phyloP scores from a whole-genome alignment of 1,140 invertebrate species.

The Scaptomyza hsui region DNA sequence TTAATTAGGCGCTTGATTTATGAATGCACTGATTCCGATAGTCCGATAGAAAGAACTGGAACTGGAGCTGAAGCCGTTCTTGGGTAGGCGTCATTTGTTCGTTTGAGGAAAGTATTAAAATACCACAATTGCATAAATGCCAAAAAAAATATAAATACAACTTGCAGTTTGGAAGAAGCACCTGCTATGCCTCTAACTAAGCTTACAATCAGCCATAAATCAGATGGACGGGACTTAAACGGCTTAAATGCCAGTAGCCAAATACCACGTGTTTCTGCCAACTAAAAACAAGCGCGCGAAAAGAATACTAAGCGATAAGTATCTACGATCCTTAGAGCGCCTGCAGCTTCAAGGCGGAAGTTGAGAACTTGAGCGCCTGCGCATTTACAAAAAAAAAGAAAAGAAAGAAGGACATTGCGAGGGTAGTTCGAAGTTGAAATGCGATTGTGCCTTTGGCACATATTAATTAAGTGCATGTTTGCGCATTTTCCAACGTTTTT shows the following conservation, averaged over 20 bases:
- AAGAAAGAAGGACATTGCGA: slow-evolving; percentile 42
- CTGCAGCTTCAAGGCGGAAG: slow-evolving; percentile 59
- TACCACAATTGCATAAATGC: no score
- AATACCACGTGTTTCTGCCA: slow-evolving; percentile 23
- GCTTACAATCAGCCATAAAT: slow-evolving; percentile 53
- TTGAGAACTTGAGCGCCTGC: slow-evolving; percentile 19
- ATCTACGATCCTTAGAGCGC: slow-evolving; percentile 43
- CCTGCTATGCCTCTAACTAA: slow-evolving; percentile 30
- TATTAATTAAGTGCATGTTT: slow-evolving; percentile 79
- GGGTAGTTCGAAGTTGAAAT: slow-evolving; percentile 2
- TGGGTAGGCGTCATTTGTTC: slow-evolving; percentile 7
- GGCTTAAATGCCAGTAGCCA: slow-evolving; percentile 73
- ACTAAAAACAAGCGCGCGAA: slow-evolving; percentile 61
- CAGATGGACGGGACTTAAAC: slow-evolving; percentile 58
- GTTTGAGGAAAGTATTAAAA: no score
- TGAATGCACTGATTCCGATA: slow-evolving; percentile 66
- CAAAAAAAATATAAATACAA: no score
- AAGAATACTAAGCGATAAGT: slow-evolving; percentile 52
- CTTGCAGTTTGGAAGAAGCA: slow-evolving; percentile 16
- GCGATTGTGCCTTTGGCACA: slow-evolving; percentile 54
- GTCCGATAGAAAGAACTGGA: not conserved
- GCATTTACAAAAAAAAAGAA: slow-evolving; percentile 10
- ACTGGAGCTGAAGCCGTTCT: not conserved
- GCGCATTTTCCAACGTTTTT: slow-evolving; percentile 47
- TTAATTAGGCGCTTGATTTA: slow-evolving; percentile 78